phyloP scores from a whole-genome alignment of 2,113 vertebrate species.

The Clarias batrachus region DNA sequence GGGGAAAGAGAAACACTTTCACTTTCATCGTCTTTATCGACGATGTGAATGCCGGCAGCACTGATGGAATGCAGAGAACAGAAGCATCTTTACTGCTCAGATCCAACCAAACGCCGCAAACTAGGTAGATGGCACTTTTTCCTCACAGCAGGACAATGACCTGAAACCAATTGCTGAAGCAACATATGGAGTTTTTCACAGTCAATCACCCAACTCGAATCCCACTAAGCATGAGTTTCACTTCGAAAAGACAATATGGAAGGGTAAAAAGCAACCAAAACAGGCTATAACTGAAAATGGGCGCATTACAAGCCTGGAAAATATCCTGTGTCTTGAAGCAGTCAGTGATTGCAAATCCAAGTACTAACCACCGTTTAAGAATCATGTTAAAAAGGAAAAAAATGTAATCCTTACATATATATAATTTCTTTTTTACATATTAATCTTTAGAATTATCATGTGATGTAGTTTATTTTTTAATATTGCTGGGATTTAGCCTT shows the following conservation, averaged over 20 bases:
- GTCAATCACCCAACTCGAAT: conserved; percentile 22
- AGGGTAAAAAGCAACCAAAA: conserved; percentile 5
- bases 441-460: not conserved
- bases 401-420: too few relatives aligned
- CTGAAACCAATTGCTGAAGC: conserved; percentile 9
- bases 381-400: not conserved
- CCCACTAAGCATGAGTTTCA: conserved; percentile 16
- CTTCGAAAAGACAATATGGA: conserved; percentile 22
- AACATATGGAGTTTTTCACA: conserved; percentile 14
- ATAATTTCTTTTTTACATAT: not conserved
- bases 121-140: conserved; percentile 24
- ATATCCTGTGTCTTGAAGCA: not conserved
- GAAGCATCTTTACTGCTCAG: conserved; percentile 16
- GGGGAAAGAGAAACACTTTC: not conserved
- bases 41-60: not conserved
- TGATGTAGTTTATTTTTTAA: not conserved
- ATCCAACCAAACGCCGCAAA: conserved; percentile 20
- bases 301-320: conserved; percentile 8
- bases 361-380: not conserved
- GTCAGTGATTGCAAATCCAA: not conserved
- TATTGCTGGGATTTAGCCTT: not conserved
- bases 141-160: conserved; percentile 22
- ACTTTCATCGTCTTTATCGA: conserved; percentile 26
- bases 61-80: conserved; percentile 5
- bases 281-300: conserved; percentile 21